phyloP scores from a whole-genome alignment of 2,113 vertebrate species.

The Lasiurus cinereus region DNA sequence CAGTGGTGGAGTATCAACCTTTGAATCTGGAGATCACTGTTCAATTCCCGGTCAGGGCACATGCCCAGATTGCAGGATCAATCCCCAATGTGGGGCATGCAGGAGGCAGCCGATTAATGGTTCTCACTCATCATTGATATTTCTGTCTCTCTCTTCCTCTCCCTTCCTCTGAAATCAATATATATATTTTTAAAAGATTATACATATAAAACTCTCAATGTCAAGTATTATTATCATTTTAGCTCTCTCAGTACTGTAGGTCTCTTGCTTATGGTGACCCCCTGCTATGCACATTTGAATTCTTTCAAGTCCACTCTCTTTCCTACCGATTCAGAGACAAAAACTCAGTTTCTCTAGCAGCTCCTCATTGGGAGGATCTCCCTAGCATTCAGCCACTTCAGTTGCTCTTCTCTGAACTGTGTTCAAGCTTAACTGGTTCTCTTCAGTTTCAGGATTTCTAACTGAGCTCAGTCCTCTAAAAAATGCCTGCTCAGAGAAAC shows the following conservation, averaged over 20 bases:
- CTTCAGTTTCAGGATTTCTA: slow-evolving; percentile 19
- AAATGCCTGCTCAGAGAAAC: slow-evolving; percentile 25
- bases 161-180: no score
- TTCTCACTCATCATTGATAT: no score
- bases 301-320: neutral
- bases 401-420: neutral
- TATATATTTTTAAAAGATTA: neutral
- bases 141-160: no score
- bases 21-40: no score
- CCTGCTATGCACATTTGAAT: neutral
- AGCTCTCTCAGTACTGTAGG: neutral
- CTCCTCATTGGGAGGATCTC: neutral
- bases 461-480: slow-evolving; percentile 10
- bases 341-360: neutral
- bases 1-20: no score
- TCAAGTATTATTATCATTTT: neutral
- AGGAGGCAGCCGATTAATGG: no score
- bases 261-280: neutral
- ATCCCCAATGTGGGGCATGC: no score
- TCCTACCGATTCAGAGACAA: neutral
- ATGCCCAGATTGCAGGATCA: no score
- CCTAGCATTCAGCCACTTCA: neutral
- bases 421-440: slow-evolving; percentile 34
- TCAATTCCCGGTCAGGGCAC: no score
- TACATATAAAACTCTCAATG: neutral